Evolutionary conservation across 2,797 vertebrate genomes (phyloP), one percentile per base, ranked within the genome.

Genomic region (Manis crassicaudata): DNA sequence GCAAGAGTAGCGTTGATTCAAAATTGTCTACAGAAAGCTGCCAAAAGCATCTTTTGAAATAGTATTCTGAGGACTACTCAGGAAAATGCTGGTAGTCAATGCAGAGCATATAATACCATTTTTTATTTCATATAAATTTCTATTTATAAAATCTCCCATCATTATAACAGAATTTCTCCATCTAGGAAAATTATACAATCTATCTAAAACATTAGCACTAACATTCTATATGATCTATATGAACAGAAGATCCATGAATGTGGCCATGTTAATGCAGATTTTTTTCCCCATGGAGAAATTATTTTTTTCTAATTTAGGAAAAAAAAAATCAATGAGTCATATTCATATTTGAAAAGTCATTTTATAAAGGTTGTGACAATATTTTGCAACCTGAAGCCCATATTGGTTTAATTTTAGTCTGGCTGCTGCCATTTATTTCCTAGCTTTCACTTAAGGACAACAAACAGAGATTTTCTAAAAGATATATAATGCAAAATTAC

Each of bases 111-210:
- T 88, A 35, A 65, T 75, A 20, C 72, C 56, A 94, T 56, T 80
- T 73, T 12, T 91, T 92, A 90, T 96, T 92, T 96, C 32, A 95
- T 5, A 56, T 73, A 88, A 18, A 62, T 72, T 90, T 94, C 52
- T 16, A 88, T 40, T 90, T 90, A 85, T 90, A 94, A 92, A 86
- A 94, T 83, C n/a, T 63, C 70, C 58, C 58, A 90, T 87, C 50
- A 80, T 54, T 56, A 62, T 82, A 88, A 94, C 35, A 94, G 23
- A 76, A 89, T 87, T 94, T 81, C 40, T 82, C 32, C 50, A 67
- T 67, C 50, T 40, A n/a, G 14, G 46, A 70, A 88, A 73, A 82
- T 7, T 70, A 60, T 12, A 40, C 23, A 21, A 50, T 40, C n/a
- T 58, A 5, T 68, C 67, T 88, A 88, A 96, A 84, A 88, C 52